Evolutionary conservation across 2,113 vertebrate genomes (phyloP), one percentile per base, ranked within the genome.

Genomic region (Microcebus griseorufus): DNA sequence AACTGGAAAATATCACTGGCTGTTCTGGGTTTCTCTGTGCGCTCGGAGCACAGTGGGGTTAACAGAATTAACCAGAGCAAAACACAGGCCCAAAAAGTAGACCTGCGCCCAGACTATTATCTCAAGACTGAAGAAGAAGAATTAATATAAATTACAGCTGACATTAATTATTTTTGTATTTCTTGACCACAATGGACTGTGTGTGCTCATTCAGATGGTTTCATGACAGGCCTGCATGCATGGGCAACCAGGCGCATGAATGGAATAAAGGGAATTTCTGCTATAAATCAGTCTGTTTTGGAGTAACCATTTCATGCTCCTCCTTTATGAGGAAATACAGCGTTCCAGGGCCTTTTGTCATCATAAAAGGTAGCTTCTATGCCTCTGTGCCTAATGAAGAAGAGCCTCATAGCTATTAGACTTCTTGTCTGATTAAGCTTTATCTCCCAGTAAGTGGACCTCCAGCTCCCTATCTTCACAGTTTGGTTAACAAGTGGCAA

Each of bases 151-250:
- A 79, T 64, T 88, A 80, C 10, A 75, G 39, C 10, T 65, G 73
- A 62, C 58, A 27, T 39, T 42, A 58, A 95, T 88, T 87, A 90
- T 78, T 79, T 82, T 93, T 62, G 48, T 65, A 82, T 81, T 94
- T 83, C n/a, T 23, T 88, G 72, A 89, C 91, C 93, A 70, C 60
- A 65, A 53, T n/a, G 42, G 69, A 48, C 88, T 79, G 83, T 10
- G 4, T 29, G 48, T 92, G 51, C 64, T 88, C 67, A 51, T 80
- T 95, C 34, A 16, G 32, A 78, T 90, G 79, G n/a, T 75, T 95
- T 42, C 8, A 9, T 39, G 18, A 48, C 80, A 94, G 88, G 22
- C 23, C 83, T 62, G 18, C 22, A 82, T 27, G 87, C 84, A 55
- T 89, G 91, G 14, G n/a, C 82, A 48, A 82, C 69, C 70, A 13